Evolutionary conservation across 2,888 invertebrate genomes (phyloP), one percentile per base, ranked within the genome.

Genomic region (Thumatha senex): DNA sequence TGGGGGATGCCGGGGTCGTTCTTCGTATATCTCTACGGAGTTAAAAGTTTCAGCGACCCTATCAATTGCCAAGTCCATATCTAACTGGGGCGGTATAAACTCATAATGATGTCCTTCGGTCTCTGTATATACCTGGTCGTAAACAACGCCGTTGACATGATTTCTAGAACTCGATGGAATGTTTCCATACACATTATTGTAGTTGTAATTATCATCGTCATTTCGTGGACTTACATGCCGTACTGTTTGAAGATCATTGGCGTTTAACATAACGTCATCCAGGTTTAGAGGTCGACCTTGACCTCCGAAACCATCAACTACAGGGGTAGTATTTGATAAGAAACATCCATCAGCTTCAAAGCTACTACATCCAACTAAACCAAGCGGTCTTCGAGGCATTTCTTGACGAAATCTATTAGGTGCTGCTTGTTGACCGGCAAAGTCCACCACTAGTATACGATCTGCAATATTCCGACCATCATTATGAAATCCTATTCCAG

Each of bases 401-500:
- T 88, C 88, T 31, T 80, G 82, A 0, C 83, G 72, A 48, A 82
- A 87, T 38, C 83, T 74, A 36, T 74, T 82, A 2, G 83, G 81
- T 0, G 81, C 78, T 0, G 82, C 80, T 44, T 81, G 87, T 35
- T 80, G 86, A 0, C 82, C 85, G 0, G 94, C 94, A 74, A 96
- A 96, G 74, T 96, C 96, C 0, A 96, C 95, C 0, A 96, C 94
- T 31, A 96, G 80, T 68, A 96, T 96, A 52, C 96, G 92, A 78
- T 96, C 97, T 0, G 96, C 96, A 46, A 96, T 94, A 72, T 96
- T 96, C 9, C 96, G 94, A 69, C 96, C 96, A 70, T 98, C 97
- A 70, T 98, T 98, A 60, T 97, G 94, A 72, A 98, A 98, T 0
- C 98, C 98, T 55, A 98, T 98, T 0, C 98, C 98, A 1, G 98